Evolutionary conservation across 2,797 vertebrate genomes (phyloP).

Genomic region (Hemibagrus guttatus): DNA sequence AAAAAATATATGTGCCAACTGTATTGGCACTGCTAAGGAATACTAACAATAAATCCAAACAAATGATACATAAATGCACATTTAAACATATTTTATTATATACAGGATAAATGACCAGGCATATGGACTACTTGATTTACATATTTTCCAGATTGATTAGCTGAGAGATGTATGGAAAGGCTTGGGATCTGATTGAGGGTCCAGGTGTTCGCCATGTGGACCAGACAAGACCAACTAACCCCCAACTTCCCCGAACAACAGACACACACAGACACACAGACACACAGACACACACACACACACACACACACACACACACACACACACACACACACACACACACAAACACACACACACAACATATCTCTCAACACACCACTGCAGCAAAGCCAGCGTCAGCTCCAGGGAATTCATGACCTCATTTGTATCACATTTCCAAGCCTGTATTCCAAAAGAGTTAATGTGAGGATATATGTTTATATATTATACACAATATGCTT

Average conservation of each 20-base stretch:
- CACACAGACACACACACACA: too few relatives aligned
- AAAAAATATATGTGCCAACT: too few relatives aligned
- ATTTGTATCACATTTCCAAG: constrained; percentile 29
- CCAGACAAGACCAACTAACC: constrained; percentile 22
- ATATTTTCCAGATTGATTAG: background rate
- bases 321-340: too few relatives aligned
- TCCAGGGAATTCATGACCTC: constrained; percentile 3
- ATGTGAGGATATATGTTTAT: background rate
- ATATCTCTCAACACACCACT: constrained; percentile 3
- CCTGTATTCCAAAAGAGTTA: background rate
- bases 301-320: too few relatives aligned
- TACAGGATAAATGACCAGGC: background rate
- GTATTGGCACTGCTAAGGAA: too few relatives aligned
- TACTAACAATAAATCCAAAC: background rate
- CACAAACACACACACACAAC: too few relatives aligned
- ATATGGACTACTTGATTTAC: background rate
- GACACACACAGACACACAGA: too few relatives aligned
- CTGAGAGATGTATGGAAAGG: background rate
- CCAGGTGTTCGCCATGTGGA: constrained; percentile 56
- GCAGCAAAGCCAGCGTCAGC: background rate
- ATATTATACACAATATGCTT: background rate
- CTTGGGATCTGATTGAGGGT: constrained; percentile 26
- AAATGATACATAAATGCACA: background rate
- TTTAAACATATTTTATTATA: background rate
- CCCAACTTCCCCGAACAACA: background rate